Conservation (phyloP, 2,113 vertebrate genomes). For the Tricholaema leucomelas region DNA sequence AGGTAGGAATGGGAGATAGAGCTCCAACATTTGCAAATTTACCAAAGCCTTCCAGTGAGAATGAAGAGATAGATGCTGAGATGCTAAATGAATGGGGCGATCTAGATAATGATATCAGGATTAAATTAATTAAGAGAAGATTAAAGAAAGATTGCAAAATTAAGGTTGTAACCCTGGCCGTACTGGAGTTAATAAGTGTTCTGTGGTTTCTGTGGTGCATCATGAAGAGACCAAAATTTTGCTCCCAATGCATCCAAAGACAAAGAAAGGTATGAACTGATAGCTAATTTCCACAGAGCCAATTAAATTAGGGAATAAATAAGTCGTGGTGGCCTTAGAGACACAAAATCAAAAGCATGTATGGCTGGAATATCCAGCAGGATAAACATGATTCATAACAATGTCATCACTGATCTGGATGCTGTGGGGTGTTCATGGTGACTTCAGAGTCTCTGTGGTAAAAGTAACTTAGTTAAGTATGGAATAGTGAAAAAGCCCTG, state of each 20-base stretch:
- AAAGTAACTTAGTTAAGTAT: not conserved
- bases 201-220: slow-evolving; percentile 8
- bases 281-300: not conserved
- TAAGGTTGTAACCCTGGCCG: not conserved
- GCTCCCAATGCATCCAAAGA: not conserved
- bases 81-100: slow-evolving; percentile 43
- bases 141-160: slow-evolving; percentile 62
- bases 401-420: not conserved
- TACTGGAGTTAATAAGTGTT: slow-evolving; percentile 1
- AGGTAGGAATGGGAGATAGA: slow-evolving; percentile 40
- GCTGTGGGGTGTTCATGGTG: not conserved
- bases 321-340: not conserved
- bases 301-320: not conserved
- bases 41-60: slow-evolving; percentile 33
- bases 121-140: slow-evolving; percentile 66
- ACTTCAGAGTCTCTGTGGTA: not conserved
- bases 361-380: not conserved
- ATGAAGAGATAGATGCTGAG: slow-evolving; percentile 28
- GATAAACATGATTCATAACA: not conserved
- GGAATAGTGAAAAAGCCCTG: not conserved
- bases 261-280: not conserved
- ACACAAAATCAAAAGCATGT: not conserved
- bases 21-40: slow-evolving; percentile 48
- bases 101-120: slow-evolving; percentile 57
- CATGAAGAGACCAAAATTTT: not conserved